Percentiles rank a stretch among this genome's conserved stretches.
Evolutionary conservation across 2,888 invertebrate species (phyloP).

Genomic region (Dorcus hopei): DNA sequence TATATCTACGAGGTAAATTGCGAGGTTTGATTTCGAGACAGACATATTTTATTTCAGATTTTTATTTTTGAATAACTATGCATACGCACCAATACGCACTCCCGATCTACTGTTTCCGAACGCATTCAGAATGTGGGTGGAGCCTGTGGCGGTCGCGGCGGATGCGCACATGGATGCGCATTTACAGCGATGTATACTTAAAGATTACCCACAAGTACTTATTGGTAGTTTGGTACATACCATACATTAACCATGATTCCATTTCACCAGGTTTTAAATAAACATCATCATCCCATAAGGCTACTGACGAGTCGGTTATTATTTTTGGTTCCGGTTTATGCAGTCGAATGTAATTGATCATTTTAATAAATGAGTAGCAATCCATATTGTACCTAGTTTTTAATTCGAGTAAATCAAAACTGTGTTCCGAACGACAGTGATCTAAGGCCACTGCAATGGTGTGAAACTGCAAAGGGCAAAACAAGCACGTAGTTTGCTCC

Average conservation of each 20-base stretch:
- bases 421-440: slow-evolving; percentile 65
- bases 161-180: no score
- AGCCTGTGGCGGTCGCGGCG: no score
- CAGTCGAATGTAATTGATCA: slow-evolving; percentile 76
- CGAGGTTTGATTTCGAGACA: no score
- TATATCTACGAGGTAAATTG: no score
- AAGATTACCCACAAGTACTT: no score
- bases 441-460: slow-evolving; percentile 62
- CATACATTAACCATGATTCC: slow-evolving; percentile 82
- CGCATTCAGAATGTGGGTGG: no score
- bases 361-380: slow-evolving; percentile 75
- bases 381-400: slow-evolving; percentile 73
- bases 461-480: slow-evolving; percentile 63
- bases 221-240: no score
- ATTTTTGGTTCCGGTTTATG: slow-evolving; percentile 59
- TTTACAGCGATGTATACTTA: no score
- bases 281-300: slow-evolving; percentile 71
- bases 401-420: slow-evolving; percentile 62
- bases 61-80: no score
- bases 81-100: no score
- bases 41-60: no score
- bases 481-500: slow-evolving; percentile 62
- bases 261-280: slow-evolving; percentile 74
- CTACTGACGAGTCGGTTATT: slow-evolving; percentile 49
- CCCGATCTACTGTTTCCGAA: no score